Evolutionary conservation across 2,888 invertebrate genomes (phyloP), one percentile per base, ranked within the genome.

Genomic region (Cosmia pyralina): DNA sequence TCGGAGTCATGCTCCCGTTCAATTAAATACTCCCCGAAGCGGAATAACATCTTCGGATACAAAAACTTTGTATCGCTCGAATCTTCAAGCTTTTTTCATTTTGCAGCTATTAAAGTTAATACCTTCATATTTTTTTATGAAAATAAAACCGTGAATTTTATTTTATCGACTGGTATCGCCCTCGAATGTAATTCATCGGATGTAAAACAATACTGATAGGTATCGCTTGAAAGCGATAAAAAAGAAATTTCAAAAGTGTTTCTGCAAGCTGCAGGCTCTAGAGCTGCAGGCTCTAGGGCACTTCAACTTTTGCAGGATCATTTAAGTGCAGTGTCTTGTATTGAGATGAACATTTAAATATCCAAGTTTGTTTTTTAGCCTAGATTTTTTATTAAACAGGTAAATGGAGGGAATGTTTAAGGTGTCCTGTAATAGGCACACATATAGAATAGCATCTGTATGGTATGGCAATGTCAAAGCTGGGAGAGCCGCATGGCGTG

Each of bases 61-160:
- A 89, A 92, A 94, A 93, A 92, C 88, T 89, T 90, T 90, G 92
- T 91, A 93, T 93, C 90, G 91, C 84, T 90, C 91, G 88, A 87
- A 93, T 90, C 90, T 88, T 87, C 7, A 81, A 80, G 77, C 81
- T 90, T 91, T 87, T 93, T 88, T 94, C 87, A 85, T 92, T 92
- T 94, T 94, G 90, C 90, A 90, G 94, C 93, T 94, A 95, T 95
- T 94, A 94, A 94, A 93, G 92, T 91, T n/a, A 92, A 92, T 94
- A 91, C 92, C 87, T 88, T 88, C 75, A 86, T 87, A 89, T 89
- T 91, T 92, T 53, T 92, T 91, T 88, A 85, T 89, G 63, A 86
- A 92, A 93, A 93, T 91, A 93, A 93, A 92, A 91, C 88, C 86
- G 88, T 91, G 89, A 91, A 93, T 93, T 93, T 92, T 88, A 92